Conservation (phyloP, 2,113 vertebrate genomes). For the Silurus asotus region DNA sequence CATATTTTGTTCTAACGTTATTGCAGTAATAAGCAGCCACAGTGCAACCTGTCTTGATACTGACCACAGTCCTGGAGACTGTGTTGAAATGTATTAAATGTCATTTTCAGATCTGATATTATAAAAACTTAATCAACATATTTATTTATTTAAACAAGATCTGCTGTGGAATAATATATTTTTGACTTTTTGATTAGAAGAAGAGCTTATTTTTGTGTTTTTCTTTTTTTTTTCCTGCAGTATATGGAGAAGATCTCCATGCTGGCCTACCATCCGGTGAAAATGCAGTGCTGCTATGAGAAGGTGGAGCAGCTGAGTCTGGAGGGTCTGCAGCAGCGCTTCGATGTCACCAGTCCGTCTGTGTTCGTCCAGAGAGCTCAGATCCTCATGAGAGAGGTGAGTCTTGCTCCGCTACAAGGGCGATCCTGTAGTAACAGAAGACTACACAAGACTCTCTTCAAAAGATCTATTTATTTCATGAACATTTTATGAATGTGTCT, state of each 20-base stretch:
- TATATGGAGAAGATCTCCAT: constrained; percentile 93
- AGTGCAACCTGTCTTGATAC: neutral
- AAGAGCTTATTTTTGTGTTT: neutral
- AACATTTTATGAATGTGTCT: neutral
- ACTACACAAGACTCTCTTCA: neutral
- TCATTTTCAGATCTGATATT: neutral
- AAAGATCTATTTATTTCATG: neutral
- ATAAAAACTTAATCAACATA: neutral
- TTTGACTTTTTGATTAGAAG: neutral
- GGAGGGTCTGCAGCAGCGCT: constrained; percentile 93
- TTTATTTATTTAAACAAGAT: neutral
- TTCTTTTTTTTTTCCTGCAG: constrained; percentile 72
- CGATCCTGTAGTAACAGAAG: neutral
- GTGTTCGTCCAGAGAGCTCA: constrained; percentile 94
- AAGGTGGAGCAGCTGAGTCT: constrained; percentile 90
- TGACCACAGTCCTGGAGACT: neutral
- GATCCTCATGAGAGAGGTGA: constrained; percentile 95
- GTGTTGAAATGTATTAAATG: neutral
- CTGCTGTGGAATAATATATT: neutral
- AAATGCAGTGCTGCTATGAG: constrained; percentile 95
- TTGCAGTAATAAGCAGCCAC: neutral
- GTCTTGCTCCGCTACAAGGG: neutral
- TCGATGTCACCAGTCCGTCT: constrained; percentile 84
- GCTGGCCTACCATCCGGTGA: constrained; percentile 93
- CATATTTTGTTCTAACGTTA: neutral